phyloP scores from a whole-genome alignment of 2,888 invertebrate species.

The Notocelia uddmanniana region DNA sequence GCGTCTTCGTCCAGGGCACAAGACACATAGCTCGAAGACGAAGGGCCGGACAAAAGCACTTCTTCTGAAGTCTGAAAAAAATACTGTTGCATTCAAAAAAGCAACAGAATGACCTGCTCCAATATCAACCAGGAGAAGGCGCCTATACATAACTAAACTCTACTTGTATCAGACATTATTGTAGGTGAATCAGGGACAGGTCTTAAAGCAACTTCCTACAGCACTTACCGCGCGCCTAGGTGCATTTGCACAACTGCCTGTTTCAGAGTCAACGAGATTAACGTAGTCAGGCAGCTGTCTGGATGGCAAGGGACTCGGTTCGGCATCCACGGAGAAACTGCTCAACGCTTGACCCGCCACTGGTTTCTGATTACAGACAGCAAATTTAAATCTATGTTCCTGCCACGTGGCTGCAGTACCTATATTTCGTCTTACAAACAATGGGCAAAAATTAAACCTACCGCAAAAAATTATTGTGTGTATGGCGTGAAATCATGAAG shows the following conservation, averaged over 20 bases:
- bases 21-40: constrained; percentile 71
- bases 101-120: no score
- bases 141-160: no score
- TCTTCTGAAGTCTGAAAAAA: constrained; percentile 73
- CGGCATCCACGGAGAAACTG: constrained; percentile 70
- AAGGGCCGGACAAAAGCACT: constrained; percentile 71
- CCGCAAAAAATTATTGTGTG: no score
- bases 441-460: not conserved
- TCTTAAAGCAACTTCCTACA: constrained; percentile 26
- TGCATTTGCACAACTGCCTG: constrained; percentile 65
- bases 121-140: no score
- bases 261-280: constrained; percentile 72
- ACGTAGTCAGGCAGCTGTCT: constrained; percentile 69
- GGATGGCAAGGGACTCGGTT: constrained; percentile 51
- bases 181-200: no score
- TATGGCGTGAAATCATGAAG: no score
- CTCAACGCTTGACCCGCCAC: constrained; percentile 72
- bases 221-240: constrained; percentile 70
- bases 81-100: not conserved
- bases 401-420: not conserved
- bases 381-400: not conserved
- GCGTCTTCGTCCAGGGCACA: constrained; percentile 71
- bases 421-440: not conserved
- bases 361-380: constrained; percentile 56
- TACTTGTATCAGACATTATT: no score